These are phyloP conservation scores for Struthidea cinerea DNA, from an alignment of 2,113 vertebrate species.

Conservation along the genomic window DNA sequence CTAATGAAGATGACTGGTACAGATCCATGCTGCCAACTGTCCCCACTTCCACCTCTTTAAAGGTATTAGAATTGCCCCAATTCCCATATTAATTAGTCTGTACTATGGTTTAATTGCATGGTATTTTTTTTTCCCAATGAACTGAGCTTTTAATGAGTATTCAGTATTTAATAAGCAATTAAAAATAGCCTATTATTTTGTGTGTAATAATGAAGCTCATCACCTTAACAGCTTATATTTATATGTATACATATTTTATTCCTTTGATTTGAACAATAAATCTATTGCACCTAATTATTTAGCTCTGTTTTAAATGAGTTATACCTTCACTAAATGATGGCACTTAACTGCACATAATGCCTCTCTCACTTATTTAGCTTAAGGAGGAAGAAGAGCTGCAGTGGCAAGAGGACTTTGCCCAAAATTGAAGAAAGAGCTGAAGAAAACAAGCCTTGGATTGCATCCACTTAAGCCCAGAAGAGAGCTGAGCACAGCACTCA, in stretches of 20 bases:
- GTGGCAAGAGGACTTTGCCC: not conserved
- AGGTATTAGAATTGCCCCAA: not conserved
- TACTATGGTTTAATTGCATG: not conserved
- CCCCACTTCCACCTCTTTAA: not conserved
- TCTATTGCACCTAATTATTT: not conserved
- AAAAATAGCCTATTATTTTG: not conserved
- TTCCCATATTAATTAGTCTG: slow-evolving; percentile 57
- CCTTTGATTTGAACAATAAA: not conserved
- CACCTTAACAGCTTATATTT: not conserved
- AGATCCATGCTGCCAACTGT: not conserved
- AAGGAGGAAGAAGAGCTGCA: not conserved
- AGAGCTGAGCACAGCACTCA: not conserved
- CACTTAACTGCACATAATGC: not conserved
- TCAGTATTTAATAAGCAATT: slow-evolving; percentile 4
- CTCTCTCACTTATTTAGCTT: not conserved
- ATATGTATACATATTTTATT: not conserved
- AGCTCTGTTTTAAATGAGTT: not conserved
- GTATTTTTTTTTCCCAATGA: not conserved
- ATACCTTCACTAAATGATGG: not conserved
- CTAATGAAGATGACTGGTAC: not conserved
- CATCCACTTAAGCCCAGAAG: not conserved
- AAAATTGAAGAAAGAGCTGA: not conserved
- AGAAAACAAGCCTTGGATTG: not conserved
- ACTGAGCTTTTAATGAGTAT: slow-evolving; percentile 5
- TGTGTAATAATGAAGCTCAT: not conserved